These are phyloP conservation scores for Homarus americanus DNA, from an alignment of 1,140 invertebrate species.

Conservation along the genomic window DNA sequence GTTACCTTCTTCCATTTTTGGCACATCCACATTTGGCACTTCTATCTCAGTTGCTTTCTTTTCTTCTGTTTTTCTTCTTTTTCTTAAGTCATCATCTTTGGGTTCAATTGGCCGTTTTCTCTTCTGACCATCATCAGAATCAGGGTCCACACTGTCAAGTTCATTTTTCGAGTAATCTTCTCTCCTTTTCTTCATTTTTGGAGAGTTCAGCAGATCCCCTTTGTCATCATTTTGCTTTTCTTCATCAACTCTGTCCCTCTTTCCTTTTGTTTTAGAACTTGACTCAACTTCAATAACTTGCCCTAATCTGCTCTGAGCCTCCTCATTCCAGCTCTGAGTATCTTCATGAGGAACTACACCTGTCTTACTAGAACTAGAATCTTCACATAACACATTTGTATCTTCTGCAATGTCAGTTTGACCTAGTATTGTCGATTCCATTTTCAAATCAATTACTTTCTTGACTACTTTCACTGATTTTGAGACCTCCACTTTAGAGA, in stretches of 20 bases:
- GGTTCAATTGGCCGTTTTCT: slow-evolving; percentile 16
- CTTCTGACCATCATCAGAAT: slow-evolving; percentile 13
- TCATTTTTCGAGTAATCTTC: neutral
- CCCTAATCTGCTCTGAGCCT: neutral
- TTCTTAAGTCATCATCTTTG: slow-evolving; percentile 7
- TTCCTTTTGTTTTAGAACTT: neutral
- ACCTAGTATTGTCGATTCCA: neutral
- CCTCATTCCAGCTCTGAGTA: neutral
- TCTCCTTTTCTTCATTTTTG: slow-evolving; percentile 9
- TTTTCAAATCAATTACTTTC: neutral
- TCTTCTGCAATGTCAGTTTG: neutral
- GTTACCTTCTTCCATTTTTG: neutral
- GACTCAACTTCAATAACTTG: neutral
- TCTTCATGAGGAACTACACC: neutral
- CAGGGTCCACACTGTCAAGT: neutral
- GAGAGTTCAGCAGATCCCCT: neutral
- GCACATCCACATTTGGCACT: neutral
- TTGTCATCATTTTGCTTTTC: neutral
- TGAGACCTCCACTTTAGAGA: neutral
- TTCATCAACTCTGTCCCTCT: neutral
- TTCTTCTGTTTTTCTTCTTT: slow-evolving; percentile 28
- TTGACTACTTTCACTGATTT: neutral
- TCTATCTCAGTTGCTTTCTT: neutral
- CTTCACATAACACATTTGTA: neutral
- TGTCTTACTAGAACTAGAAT: neutral